A percentile compares a stretch with the other conserved stretches of the same genome.
Evolutionary conservation across 2,888 invertebrate species (phyloP).

Genomic region (Capitulum mitella): DNA sequence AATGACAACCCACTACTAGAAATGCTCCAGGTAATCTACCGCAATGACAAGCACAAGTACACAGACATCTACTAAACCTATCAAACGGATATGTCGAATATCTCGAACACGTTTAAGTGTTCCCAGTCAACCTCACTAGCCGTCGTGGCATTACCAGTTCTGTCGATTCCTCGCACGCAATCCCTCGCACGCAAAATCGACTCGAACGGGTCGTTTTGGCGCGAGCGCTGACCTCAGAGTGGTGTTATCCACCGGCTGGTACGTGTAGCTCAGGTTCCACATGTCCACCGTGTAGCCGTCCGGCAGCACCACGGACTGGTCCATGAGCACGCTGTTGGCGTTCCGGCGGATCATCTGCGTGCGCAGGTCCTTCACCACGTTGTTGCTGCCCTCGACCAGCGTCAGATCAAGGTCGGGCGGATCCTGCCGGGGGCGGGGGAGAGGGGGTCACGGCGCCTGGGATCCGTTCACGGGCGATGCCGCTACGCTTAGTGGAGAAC

Average conservation of each 20-base stretch:
- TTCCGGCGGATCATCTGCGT: slow-evolving; percentile 42
- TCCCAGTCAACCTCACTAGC: background rate
- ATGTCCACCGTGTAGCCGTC: slow-evolving; percentile 28
- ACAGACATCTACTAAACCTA: too few relatives aligned
- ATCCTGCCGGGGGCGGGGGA: slow-evolving; percentile 40
- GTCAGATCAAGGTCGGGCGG: slow-evolving; percentile 47
- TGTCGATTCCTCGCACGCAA: background rate
- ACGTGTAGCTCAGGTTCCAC: background rate
- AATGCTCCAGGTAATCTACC: too few relatives aligned
- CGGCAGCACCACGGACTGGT: background rate
- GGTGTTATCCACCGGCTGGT: background rate
- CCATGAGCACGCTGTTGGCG: slow-evolving; percentile 30
- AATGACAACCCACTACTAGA: too few relatives aligned
- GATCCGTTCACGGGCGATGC: too few relatives aligned
- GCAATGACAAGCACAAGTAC: too few relatives aligned
- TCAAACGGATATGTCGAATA: too few relatives aligned
- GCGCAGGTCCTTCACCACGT: slow-evolving; percentile 39
- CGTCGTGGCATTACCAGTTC: background rate
- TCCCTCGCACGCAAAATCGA: too few relatives aligned
- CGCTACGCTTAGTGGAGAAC: too few relatives aligned
- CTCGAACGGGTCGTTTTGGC: background rate
- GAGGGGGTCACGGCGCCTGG: too few relatives aligned
- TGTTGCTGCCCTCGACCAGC: slow-evolving; percentile 43
- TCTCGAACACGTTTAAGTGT: background rate
- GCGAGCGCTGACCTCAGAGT: background rate